Percentiles rank a stretch among this genome's conserved stretches.
Conservation (phyloP, 2,888 invertebrate species). For the Belgica antarctica region DNA sequence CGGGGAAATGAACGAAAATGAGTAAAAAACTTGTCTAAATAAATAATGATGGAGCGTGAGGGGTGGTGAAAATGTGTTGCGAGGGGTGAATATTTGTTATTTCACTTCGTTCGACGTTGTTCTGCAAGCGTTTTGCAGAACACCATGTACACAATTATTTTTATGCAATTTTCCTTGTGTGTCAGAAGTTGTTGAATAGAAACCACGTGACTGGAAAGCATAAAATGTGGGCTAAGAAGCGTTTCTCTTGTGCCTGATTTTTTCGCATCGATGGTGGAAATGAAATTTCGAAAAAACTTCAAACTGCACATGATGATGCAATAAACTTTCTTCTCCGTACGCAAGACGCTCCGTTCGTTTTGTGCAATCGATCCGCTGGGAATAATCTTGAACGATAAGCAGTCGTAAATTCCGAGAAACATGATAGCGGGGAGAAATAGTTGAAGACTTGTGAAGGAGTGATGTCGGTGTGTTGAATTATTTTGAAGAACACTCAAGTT, state of each 20-base stretch:
- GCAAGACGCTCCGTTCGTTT: no score
- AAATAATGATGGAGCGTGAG: constrained; percentile 25
- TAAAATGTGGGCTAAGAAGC: constrained; percentile 17
- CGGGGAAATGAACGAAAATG: not conserved
- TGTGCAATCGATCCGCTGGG: constrained; percentile 32
- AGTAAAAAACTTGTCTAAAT: constrained; percentile 12
- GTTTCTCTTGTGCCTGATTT: not conserved
- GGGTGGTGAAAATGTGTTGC: not conserved
- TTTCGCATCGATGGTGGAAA: not conserved
- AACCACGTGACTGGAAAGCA: constrained; percentile 37
- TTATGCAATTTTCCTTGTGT: constrained; percentile 18
- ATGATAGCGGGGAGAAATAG: not conserved
- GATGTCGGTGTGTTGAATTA: not conserved
- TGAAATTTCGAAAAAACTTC: constrained; percentile 5
- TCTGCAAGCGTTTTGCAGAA: not conserved
- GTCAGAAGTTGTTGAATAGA: constrained; percentile 25
- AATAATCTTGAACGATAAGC: constrained; percentile 15
- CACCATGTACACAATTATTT: constrained; percentile 29
- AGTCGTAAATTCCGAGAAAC: constrained; percentile 1
- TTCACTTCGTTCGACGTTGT: not conserved
- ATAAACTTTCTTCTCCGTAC: constrained; percentile 17
- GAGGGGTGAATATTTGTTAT: not conserved
- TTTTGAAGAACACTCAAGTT: not conserved
- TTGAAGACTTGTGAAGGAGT: no score
- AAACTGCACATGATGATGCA: constrained; percentile 38